A percentile compares a stretch with the other conserved stretches of the same genome.
Evolutionary conservation across 2,888 invertebrate species (phyloP).

Genomic region (Lysandra bellargus): DNA sequence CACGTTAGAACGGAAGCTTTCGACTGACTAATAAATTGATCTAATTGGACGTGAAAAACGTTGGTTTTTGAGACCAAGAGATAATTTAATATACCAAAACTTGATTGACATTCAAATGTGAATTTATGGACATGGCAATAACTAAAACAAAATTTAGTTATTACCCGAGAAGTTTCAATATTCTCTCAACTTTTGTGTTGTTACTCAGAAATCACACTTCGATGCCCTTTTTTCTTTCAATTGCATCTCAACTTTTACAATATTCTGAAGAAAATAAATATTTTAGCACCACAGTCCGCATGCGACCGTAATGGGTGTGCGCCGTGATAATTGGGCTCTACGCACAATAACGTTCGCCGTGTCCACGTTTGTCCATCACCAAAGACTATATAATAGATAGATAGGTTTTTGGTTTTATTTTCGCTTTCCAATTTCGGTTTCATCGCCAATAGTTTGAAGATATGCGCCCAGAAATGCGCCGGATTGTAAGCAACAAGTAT

Average conservation of each 20-base stretch:
- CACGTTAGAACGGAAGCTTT: conserved; percentile 9
- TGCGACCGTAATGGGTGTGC: conserved; percentile 62
- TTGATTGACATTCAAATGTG: too few relatives aligned
- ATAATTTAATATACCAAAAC: not conserved
- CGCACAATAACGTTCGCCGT: conserved; percentile 67
- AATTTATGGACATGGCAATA: too few relatives aligned
- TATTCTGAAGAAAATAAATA: conserved; percentile 34
- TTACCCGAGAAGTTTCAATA: not conserved
- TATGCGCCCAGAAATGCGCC: too few relatives aligned
- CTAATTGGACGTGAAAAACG: not conserved
- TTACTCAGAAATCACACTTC: not conserved
- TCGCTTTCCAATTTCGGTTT: not conserved
- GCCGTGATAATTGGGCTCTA: conserved; percentile 69
- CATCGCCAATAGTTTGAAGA: too few relatives aligned
- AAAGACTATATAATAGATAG: conserved; percentile 50
- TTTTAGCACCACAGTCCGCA: conserved; percentile 9
- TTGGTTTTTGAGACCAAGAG: not conserved
- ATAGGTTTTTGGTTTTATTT: not conserved
- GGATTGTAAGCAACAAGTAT: too few relatives aligned
- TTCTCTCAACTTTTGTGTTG: not conserved
- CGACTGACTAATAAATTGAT: not conserved
- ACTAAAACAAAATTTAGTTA: not conserved
- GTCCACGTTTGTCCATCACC: conserved; percentile 51
- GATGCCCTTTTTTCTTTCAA: conserved; percentile 31
- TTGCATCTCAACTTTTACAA: conserved; percentile 34